Base-by-base conservation (phyloP, 2,797 vertebrate genomes). In the Gymnoscopelus braueri region DNA sequence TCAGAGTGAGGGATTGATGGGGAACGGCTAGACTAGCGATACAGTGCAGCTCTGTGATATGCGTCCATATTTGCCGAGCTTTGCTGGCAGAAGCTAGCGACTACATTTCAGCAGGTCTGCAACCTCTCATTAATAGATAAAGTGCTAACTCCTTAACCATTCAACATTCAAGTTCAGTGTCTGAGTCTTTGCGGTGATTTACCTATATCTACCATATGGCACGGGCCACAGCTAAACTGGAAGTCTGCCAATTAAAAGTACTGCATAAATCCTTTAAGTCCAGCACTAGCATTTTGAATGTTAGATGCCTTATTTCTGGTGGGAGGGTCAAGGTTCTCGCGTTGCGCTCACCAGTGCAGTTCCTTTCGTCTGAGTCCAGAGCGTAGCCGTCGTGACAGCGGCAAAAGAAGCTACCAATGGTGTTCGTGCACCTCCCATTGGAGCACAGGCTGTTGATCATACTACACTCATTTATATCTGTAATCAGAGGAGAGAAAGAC, bases 401-500 rank as follows among this genome's bases (percentile, higher is more conserved):
- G 86, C 98, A 99, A 55, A 96, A 96, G 83, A 99, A 99, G 86
- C 98, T 99, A 62, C 97, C 98, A 0, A 99, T 97, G 77, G 97
- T 99, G 91, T 99, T 99, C 77, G 96, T 93, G 84, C 98, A 99
- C 85, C 95, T 96, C 73, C 98, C 98, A 0, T 99, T 95, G 1
- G 94, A 95, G 80, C 98, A 99, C 55, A 99, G 92, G 60, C 90
- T 95, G 87, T 96, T 96, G 19, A 99, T 96, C 96, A 98, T 97
- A 91, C 97, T 97, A 92, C 98, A 99, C 84, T 99, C 98, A 0
- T 99, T 99, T 87, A 99, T 97, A 84, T 99, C 98, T 99, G 79
- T 8, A 58, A 1, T 74, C 26, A 77, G 23, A 51, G 3, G 69
- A 3, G 8, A 35, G 19, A 2, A 53, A 52, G 14, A 58, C 29